A percentile compares a stretch with the other conserved stretches of the same genome.
phyloP scores from a whole-genome alignment of 1,140 invertebrate species.

The Bradysia coprophila region DNA sequence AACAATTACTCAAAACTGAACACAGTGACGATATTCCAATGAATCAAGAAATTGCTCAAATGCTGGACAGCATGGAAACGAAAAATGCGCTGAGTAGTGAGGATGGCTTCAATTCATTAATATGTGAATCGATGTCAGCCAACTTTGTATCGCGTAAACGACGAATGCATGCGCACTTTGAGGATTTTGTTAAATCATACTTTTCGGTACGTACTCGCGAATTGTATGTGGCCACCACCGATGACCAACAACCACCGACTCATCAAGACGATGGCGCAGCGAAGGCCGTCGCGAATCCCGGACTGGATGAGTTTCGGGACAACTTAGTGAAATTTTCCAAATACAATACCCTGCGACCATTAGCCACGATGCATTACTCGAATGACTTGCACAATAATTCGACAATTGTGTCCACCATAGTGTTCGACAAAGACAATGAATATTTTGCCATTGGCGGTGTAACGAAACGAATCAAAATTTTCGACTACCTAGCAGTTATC shows the following conservation, averaged over 20 bases:
- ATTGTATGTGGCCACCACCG: constrained; percentile 32
- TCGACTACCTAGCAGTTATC: constrained; percentile 77
- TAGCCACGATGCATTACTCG: constrained; percentile 82
- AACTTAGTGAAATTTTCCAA: constrained; percentile 78
- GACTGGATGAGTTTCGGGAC: constrained; percentile 65
- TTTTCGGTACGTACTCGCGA: constrained; percentile 58
- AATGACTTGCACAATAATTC: constrained; percentile 69
- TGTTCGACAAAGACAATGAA: constrained; percentile 94
- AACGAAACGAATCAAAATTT: constrained; percentile 87
- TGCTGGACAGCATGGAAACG: neutral
- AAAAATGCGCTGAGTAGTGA: neutral
- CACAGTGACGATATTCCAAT: neutral
- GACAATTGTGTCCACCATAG: constrained; percentile 90
- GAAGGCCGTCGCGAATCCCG: constrained; percentile 23
- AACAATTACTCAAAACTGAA: constrained; percentile 47
- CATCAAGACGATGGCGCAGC: constrained; percentile 14
- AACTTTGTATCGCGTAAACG: constrained; percentile 16
- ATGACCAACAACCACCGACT: constrained; percentile 11
- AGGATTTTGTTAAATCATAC: constrained; percentile 80
- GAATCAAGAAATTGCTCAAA: neutral
- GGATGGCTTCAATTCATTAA: neutral
- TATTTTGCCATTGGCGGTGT: constrained; percentile 94
- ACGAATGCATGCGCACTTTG: constrained; percentile 71
- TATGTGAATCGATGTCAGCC: neutral
- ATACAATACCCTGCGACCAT: constrained; percentile 56